Conservation (phyloP, 2,888 invertebrate species). For the Drosophila lutescens region DNA sequence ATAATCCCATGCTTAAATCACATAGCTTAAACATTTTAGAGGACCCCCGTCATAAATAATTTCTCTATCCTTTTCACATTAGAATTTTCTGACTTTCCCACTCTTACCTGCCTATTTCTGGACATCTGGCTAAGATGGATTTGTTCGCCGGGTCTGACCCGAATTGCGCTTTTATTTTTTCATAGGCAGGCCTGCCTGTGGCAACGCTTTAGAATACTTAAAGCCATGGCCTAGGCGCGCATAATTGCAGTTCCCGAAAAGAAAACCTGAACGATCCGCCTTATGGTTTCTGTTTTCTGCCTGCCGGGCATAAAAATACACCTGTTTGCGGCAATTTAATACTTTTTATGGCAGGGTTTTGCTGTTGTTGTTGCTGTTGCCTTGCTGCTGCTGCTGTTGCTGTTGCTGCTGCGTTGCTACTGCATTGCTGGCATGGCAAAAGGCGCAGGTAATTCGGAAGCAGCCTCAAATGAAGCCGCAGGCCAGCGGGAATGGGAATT, state of each 20-base stretch:
- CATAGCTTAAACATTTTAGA: neutral
- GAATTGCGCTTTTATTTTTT: slow-evolving; percentile 14
- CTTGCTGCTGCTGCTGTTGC: slow-evolving; percentile 40
- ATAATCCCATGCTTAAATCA: too few relatives aligned
- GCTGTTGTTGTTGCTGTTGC: slow-evolving; percentile 32
- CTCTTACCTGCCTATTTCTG: slow-evolving; percentile 2
- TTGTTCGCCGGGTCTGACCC: slow-evolving; percentile 23
- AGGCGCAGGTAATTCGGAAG: slow-evolving; percentile 82
- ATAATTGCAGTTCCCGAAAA: slow-evolving; percentile 57
- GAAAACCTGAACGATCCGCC: slow-evolving; percentile 32
- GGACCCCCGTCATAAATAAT: too few relatives aligned
- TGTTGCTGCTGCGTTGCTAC: slow-evolving; percentile 49
- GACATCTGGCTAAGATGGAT: slow-evolving; percentile 9
- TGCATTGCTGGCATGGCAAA: slow-evolving; percentile 59
- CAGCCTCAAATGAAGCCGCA: slow-evolving; percentile 68
- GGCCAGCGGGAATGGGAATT: slow-evolving; percentile 16
- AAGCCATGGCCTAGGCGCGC: slow-evolving; percentile 23
- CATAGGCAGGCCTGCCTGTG: neutral
- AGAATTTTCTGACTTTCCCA: neutral
- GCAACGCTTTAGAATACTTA: slow-evolving; percentile 4
- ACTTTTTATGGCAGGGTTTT: slow-evolving; percentile 71
- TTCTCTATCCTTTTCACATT: too few relatives aligned
- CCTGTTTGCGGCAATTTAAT: slow-evolving; percentile 79
- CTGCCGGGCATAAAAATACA: slow-evolving; percentile 70
- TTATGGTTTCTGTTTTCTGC: slow-evolving; percentile 7